A percentile compares a stretch with the other conserved stretches of the same genome.
Evolutionary conservation across 2,113 vertebrate species (phyloP).

Genomic region (Peromyscus californicus): DNA sequence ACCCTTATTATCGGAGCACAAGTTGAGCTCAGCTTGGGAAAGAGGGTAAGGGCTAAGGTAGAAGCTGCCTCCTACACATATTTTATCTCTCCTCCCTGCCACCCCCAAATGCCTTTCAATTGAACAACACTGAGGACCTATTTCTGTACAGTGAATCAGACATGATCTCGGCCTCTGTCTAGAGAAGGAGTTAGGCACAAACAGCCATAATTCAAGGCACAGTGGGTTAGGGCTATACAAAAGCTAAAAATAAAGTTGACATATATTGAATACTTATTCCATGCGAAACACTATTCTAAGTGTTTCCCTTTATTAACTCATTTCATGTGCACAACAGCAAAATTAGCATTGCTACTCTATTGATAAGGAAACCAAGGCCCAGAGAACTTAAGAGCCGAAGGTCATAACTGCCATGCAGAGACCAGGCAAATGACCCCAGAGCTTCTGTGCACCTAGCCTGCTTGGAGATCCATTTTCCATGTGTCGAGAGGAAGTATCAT

Average conservation of each 20-base stretch:
- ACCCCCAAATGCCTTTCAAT: slow-evolving; percentile 25
- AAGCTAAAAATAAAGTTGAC: slow-evolving; percentile 32
- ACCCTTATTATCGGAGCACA: neutral
- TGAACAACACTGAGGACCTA: neutral
- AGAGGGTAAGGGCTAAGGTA: neutral
- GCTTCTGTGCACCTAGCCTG: neutral
- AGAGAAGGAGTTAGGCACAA: slow-evolving; percentile 11
- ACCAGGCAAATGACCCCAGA: neutral
- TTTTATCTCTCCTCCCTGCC: slow-evolving; percentile 12
- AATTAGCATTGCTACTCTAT: neutral
- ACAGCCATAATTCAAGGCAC: neutral
- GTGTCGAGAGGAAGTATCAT: accelerated
- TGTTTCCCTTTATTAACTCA: slow-evolving; percentile 13
- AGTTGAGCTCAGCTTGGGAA: neutral
- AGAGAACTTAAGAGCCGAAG: neutral
- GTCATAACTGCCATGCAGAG: neutral
- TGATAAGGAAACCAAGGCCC: neutral
- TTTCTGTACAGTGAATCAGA: slow-evolving; percentile 41
- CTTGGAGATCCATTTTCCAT: neutral
- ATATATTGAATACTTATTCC: neutral
- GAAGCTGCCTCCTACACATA: neutral
- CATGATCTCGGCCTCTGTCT: neutral
- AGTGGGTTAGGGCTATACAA: neutral
- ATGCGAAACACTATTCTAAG: neutral
- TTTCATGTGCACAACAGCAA: neutral